phyloP scores from a whole-genome alignment of 2,797 vertebrate genomes.

The Enoplosus armatus region DNA sequence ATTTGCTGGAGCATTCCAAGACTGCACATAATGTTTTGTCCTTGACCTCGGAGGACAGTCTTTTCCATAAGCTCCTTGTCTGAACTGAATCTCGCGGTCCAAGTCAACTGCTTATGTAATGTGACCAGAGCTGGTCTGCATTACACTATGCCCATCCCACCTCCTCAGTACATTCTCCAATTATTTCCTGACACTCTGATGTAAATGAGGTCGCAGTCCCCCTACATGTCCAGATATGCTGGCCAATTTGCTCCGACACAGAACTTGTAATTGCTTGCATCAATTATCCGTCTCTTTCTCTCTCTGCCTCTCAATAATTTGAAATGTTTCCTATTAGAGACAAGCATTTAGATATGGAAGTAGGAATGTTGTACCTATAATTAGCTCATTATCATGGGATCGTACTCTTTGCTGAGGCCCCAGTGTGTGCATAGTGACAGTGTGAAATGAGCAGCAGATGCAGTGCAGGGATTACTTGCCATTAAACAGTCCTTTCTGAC shows the following conservation, averaged over 20 bases:
- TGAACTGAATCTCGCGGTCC: conserved; percentile 56
- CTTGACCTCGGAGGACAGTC: conserved; percentile 48
- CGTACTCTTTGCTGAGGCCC: conserved; percentile 53
- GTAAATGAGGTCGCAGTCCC: conserved; percentile 86
- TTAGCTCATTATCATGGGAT: conserved; percentile 84
- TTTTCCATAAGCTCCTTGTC: conserved; percentile 54
- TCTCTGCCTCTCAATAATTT: conserved; percentile 80
- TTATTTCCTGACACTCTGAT: conserved; percentile 84
- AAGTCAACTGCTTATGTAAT: conserved; percentile 69
- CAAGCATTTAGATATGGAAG: conserved; percentile 83
- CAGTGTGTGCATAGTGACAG: conserved; percentile 31
- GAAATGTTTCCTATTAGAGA: conserved; percentile 86
- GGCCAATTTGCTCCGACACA: conserved; percentile 86
- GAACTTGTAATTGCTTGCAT: conserved; percentile 87
- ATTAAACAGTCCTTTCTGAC: conserved; percentile 49
- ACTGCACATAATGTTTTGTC: conserved; percentile 43
- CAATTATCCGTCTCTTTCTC: conserved; percentile 84
- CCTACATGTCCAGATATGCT: conserved; percentile 84
- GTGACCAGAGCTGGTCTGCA: conserved; percentile 51
- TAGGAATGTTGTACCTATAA: conserved; percentile 83
- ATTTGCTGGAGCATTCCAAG: conserved; percentile 54
- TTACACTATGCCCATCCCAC: conserved; percentile 70
- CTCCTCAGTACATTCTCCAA: conserved; percentile 82
- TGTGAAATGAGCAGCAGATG: conserved; percentile 67
- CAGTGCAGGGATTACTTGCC: conserved; percentile 39